phyloP scores from a whole-genome alignment of 2,888 invertebrate genomes.

The Acanthopleura granulata region DNA sequence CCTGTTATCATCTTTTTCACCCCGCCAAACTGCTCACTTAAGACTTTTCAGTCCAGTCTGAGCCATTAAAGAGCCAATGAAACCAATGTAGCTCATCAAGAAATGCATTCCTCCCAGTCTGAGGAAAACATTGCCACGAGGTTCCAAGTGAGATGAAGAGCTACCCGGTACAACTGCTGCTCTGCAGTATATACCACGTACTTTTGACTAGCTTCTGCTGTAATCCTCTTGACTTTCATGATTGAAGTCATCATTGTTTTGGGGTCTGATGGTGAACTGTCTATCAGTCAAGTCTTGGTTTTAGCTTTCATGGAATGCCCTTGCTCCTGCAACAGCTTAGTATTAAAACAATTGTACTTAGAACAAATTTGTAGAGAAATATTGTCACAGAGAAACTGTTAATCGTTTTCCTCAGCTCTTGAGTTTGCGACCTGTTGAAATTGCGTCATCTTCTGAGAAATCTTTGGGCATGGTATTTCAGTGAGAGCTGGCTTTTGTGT shows the following conservation, averaged over 20 bases:
- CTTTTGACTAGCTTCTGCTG: conserved; percentile 26
- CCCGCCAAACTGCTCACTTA: conserved; percentile 37
- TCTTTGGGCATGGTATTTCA: too few relatives aligned
- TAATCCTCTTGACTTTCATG: conserved; percentile 28
- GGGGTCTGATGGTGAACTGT: conserved; percentile 33
- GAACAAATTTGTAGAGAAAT: not conserved
- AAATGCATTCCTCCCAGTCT: conserved; percentile 44
- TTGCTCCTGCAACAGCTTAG: conserved; percentile 25
- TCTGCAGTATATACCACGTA: conserved; percentile 30
- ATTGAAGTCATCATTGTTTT: conserved; percentile 34
- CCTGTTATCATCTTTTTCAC: conserved; percentile 39
- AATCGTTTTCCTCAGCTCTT: not conserved
- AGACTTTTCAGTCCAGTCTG: conserved; percentile 36
- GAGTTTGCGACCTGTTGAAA: not conserved
- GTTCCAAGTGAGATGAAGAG: conserved; percentile 34
- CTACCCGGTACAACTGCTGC: conserved; percentile 37
- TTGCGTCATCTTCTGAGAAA: too few relatives aligned
- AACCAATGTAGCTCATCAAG: conserved; percentile 43
- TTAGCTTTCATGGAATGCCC: conserved; percentile 25
- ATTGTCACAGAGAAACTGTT: not conserved
- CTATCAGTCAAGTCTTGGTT: conserved; percentile 30
- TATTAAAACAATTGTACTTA: conserved; percentile 35
- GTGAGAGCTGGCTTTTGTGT: not conserved
- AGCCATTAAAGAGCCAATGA: conserved; percentile 37
- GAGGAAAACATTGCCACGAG: conserved; percentile 29